Base-by-base conservation (phyloP, 2,113 vertebrate genomes). In the Malurus melanocephalus region DNA sequence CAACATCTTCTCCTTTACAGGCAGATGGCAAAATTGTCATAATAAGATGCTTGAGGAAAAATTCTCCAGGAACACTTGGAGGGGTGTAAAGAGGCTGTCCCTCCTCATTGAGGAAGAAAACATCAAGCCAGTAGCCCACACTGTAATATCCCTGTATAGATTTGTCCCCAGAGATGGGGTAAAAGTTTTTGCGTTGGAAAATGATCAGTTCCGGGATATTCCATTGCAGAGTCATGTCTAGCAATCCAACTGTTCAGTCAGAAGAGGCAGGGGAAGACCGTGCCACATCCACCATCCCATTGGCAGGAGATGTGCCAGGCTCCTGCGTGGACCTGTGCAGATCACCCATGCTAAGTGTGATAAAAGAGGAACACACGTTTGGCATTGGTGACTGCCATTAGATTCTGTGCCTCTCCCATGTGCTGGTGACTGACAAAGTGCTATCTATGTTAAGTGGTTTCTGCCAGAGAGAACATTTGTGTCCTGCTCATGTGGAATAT, bases 11-110 rank as follows among this genome's bases (percentile, higher is more conserved):
- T 66, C 16, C n/a, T 75, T 87, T 75, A 65, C 62, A 79, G 80
- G 67, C 80, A 92, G 92, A 94, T 93, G 80, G 85, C 27, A 93
- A 94, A 93, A 88, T 74, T 80, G 49, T 73, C 80, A 79, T 81
- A 89, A 91, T 89, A 65, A 81, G 73, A 72, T 3, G 1, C 53
- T 83, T 45, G 33, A 64, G 38, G 42, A 77, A 33, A 57, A 94
- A 88, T 68, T 74, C 2, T 5, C 48, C 80, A 88, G 45, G 88
- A 74, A 71, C 60, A 43, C 42, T 80, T 74, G 48, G 22, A 75
- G 23, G 43, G 10, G 18, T 49, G 42, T 80, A 77, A 92, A 89
- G 26, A 85, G 61, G 68, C 14, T 23, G 1, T 40, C 21, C 62
- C n/a, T 80, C 32, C 10, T 1, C 64, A 74, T 0, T 56, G 24